Base-by-base conservation (phyloP, 2,888 invertebrate species). In the Endomychus coccineus region DNA sequence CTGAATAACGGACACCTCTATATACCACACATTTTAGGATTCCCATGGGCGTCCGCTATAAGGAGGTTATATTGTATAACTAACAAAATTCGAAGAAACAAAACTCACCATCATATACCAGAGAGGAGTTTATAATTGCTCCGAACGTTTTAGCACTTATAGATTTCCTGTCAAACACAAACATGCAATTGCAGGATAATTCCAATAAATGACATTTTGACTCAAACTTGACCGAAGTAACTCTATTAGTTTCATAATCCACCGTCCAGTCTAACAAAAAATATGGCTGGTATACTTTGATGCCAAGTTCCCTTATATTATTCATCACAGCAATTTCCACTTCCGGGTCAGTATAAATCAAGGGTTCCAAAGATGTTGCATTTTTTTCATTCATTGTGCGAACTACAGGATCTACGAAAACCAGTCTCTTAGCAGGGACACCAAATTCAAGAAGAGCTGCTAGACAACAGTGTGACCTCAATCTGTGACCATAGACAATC, bases 401-500 rank as follows among this genome's bases (percentile, higher is more conserved):
- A 4, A n/a, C 9, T 2, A 16, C 27, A 2, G 47, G 42, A 27
- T 17, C 52, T 39, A 11, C 36, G 32, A 39, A 16, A 25, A 71
- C 61, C 9, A 85, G 77, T 48, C 71, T 68, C 3, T 66, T 54
- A 1, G 73, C 68, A 0, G 69, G 59, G 0, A 83, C 55, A 2
- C 78, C 78, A 42, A 71, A 64, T 17, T 74, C 71, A 7, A 83
- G 48, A 17, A 87, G 62, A 0, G 77, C 73, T 11, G 75, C 70
- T 5, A 86, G 50, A 49, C 83, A 79, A 46, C 77, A 74, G 51
- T 77, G 80, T 0, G 78, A 73, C 48, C 81, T 73, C 29, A 84
- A 59, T 17, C 71, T 71, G 11, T 71, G 67, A 0, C 87, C 86
- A 52, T 85, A 84, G 1, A 87, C 73, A 2, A 86, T 58, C 6